Percentiles rank a stretch among this genome's conserved stretches.
Conservation (phyloP, 1,140 invertebrate species). For the Akabosia matsudoensis region DNA sequence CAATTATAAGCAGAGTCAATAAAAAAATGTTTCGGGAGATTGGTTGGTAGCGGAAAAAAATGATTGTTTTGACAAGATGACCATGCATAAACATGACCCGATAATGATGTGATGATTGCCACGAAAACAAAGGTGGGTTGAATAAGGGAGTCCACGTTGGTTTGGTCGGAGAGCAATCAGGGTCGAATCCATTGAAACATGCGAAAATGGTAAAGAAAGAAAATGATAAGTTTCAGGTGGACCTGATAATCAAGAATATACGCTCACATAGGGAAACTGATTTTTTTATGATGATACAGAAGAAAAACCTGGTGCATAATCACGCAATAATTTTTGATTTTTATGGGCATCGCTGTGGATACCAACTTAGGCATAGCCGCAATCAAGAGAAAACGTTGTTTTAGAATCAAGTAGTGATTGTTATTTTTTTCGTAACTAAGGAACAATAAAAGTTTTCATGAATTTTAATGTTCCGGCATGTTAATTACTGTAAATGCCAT, state of each 20-base stretch:
- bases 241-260: too few species aligned
- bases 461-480: too few species aligned
- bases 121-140: background rate
- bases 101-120: slow-evolving; percentile 14
- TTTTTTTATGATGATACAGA: background rate
- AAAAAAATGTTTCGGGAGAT: too few species aligned
- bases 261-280: background rate
- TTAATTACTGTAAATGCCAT: too few species aligned
- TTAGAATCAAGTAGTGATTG: too few species aligned
- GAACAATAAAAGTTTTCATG: too few species aligned
- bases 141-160: background rate
- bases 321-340: background rate
- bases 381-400: too few species aligned
- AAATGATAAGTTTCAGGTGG: background rate
- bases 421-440: too few species aligned
- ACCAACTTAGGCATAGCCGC: too few species aligned
- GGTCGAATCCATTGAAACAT: background rate
- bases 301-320: background rate
- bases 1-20: too few species aligned
- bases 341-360: background rate
- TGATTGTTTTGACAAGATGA: background rate
- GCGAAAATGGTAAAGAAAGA: background rate
- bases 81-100: background rate
- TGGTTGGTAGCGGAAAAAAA: too few species aligned
- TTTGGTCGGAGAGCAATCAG: background rate